Base-by-base conservation (phyloP, 2,113 vertebrate species). In the Thalassoma bifasciatum region DNA sequence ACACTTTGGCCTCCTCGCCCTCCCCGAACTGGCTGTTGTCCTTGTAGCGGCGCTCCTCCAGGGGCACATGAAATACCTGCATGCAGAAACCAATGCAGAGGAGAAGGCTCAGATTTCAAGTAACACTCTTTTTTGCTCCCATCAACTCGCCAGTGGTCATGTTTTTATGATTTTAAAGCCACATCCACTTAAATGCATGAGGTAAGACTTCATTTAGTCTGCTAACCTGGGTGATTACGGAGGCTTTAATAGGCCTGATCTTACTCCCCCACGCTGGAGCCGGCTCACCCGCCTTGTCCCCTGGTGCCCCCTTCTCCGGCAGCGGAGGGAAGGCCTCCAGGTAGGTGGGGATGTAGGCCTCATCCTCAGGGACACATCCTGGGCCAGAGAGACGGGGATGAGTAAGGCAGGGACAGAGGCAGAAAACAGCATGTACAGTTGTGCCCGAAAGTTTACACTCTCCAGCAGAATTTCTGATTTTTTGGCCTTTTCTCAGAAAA, bases 11-110 rank as follows among this genome's bases (percentile, higher is more conserved):
- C 87, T 95, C 92, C 77, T 94, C 95, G 0, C 93, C 92, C 86
- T 95, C 94, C 47, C 93, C 92, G 26, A 95, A 95, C 86, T 95
- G 94, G 88, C 92, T 94, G 88, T 95, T 94, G 90, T 95, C 95
- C 85, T 94, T 95, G 90, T 95, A 95, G 61, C 93, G 92, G 14
- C 95, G 92, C 76, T 96, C 94, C 79, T 96, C 95, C 81, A 95
- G 73, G 22, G 93, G 94, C 47, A 95, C 94, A 7, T 95, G 93
- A 73, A 96, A 95, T 75, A 94, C 91, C 95, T 95, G 12, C 9
- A 12, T 8, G n/a, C 19, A 66, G 13, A 26, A 22, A 46, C 21
- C 19, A 56, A 0, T 3, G 3, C 22, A 51, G 21, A 42, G 40
- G 40, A 42, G 44, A 7, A 17, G 17, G 37, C 7, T 73, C 9